These are phyloP conservation scores for Ostrea denselamellosa DNA, from an alignment of 1,140 invertebrate genomes.

Conservation along the genomic window DNA sequence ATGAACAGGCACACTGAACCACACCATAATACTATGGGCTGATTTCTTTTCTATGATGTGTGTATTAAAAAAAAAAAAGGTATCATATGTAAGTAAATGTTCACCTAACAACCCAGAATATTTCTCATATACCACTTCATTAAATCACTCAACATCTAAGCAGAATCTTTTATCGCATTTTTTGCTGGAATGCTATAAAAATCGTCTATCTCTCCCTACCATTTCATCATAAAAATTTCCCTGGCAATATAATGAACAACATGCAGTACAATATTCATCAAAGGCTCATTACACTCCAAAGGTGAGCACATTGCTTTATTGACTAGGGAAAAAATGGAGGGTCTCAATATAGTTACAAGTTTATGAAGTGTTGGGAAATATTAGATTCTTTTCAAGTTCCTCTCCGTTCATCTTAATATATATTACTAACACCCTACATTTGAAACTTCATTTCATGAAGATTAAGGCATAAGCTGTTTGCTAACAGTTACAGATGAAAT, in stretches of 20 bases:
- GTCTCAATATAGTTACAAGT: background rate
- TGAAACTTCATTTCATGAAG: background rate
- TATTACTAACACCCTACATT: background rate
- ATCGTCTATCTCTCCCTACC: background rate
- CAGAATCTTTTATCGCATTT: background rate
- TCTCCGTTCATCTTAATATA: background rate
- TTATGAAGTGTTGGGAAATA: slow-evolving; percentile 4
- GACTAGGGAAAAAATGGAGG: background rate
- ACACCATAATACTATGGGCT: too few species aligned
- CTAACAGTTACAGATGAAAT: too few species aligned
- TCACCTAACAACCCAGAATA: background rate
- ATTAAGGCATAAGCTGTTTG: too few species aligned
- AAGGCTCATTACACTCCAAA: slow-evolving; percentile 6
- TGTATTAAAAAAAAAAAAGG: background rate
- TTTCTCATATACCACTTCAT: slow-evolving; percentile 12
- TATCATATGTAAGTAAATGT: background rate
- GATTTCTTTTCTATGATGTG: too few species aligned
- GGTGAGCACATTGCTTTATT: background rate
- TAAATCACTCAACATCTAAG: slow-evolving; percentile 8
- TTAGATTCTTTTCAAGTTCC: background rate
- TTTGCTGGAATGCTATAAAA: background rate
- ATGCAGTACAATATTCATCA: slow-evolving; percentile 6
- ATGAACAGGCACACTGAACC: too few species aligned
- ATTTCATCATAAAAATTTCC: background rate
- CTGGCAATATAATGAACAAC: background rate